A percentile compares a stretch with the other conserved stretches of the same genome.
phyloP scores from a whole-genome alignment of 2,888 invertebrate species.

The Drosophila prolongata region DNA sequence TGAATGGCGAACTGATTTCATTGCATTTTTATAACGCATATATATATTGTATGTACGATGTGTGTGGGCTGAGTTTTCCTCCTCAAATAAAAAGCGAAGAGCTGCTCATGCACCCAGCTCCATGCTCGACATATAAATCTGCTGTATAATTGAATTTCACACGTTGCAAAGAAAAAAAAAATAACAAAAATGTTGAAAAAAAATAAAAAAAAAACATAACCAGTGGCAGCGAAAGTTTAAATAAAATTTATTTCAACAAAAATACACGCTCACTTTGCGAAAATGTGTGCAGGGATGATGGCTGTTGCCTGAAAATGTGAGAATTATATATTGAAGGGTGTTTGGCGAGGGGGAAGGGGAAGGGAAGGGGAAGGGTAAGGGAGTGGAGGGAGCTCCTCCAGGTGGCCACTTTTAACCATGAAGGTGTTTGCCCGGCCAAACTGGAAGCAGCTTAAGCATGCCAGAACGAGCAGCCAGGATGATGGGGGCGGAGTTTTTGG shows the following conservation, averaged over 20 bases:
- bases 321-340: constrained; percentile 57
- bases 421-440: constrained; percentile 38
- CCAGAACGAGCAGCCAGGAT: constrained; percentile 25
- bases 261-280: constrained; percentile 43
- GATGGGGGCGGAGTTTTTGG: neutral
- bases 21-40: constrained; percentile 56
- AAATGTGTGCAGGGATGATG: constrained; percentile 18
- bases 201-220: constrained; percentile 57
- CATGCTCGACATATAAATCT: constrained; percentile 75
- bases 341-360: neutral
- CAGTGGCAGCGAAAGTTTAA: constrained; percentile 70
- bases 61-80: constrained; percentile 16
- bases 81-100: constrained; percentile 34
- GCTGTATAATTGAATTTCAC: constrained; percentile 75
- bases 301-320: constrained; percentile 59
- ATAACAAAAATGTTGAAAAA: constrained; percentile 27
- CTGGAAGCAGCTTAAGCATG: constrained; percentile 31
- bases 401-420: constrained; percentile 42
- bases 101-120: constrained; percentile 34
- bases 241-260: constrained; percentile 79
- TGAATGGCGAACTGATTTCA: constrained; percentile 71
- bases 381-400: constrained; percentile 13
- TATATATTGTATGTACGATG: neutral
- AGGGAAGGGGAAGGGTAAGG: neutral
- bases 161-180: constrained; percentile 60